A percentile compares a stretch with the other conserved stretches of the same genome.
Evolutionary conservation across 2,113 vertebrate species (phyloP).

Genomic region (cat (Felis catus)): DNA sequence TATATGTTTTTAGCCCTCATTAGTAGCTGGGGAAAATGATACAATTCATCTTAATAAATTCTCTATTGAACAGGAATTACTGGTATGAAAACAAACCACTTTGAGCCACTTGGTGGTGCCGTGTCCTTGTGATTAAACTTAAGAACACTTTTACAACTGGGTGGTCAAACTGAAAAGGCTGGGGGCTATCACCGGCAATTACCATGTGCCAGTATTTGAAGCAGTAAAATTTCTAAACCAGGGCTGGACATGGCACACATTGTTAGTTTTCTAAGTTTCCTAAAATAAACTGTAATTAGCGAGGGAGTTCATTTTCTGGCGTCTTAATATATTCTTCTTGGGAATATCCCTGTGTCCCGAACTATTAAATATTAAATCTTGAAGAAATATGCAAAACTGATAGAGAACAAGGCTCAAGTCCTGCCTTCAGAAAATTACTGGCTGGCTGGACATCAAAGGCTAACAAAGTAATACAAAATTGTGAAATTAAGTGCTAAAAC

Average conservation of each 20-base stretch:
- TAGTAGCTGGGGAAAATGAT: neutral
- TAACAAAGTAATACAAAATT: neutral
- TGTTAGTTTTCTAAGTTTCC: neutral
- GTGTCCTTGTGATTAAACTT: conserved; percentile 70
- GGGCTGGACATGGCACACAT: neutral
- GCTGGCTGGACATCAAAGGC: neutral
- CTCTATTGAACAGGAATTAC: conserved; percentile 52
- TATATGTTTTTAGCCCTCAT: neutral
- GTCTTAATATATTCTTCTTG: neutral
- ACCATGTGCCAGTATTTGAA: neutral
- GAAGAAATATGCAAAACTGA: neutral
- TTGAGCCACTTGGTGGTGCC: conserved; percentile 75
- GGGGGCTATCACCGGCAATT: neutral
- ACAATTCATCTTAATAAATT: conserved; percentile 40
- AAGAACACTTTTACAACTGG: conserved; percentile 33
- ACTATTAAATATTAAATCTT: neutral
- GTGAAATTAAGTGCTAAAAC: neutral
- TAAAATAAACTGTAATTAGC: neutral
- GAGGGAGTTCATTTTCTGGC: neutral
- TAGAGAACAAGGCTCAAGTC: neutral
- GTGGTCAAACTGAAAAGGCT: neutral
- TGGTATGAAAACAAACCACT: conserved; percentile 49
- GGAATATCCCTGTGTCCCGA: neutral
- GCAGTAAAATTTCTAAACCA: neutral
- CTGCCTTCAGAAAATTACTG: neutral